phyloP scores from a whole-genome alignment of 2,797 vertebrate species.

The Pipistrellus nathusii region DNA sequence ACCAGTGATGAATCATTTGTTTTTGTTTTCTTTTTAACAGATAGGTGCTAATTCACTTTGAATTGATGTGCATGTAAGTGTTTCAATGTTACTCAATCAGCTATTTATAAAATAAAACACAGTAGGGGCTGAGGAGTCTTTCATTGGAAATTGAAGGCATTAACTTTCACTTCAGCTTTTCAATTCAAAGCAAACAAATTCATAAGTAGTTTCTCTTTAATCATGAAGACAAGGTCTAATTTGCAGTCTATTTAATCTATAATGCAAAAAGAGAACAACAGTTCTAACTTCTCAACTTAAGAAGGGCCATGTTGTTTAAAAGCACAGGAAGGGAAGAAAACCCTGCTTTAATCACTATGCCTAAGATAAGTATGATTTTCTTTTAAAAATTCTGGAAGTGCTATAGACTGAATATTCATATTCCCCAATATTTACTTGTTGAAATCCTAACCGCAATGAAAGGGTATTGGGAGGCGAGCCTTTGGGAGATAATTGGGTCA shows the following conservation, averaged over 20 bases:
- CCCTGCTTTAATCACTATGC: background rate
- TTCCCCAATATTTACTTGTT: background rate
- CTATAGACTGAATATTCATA: background rate
- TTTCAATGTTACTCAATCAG: background rate
- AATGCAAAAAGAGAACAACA: background rate
- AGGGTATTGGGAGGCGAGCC: background rate
- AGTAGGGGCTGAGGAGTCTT: background rate
- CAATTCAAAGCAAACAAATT: background rate
- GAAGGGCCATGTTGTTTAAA: background rate
- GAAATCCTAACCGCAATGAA: background rate
- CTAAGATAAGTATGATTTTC: background rate
- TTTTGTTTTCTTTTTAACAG: background rate
- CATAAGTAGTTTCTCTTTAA: background rate
- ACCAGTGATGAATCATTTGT: background rate
- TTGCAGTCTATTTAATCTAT: background rate
- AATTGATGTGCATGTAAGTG: background rate
- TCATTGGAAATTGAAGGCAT: background rate
- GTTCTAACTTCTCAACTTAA: constrained; percentile 32
- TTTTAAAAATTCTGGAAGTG: background rate
- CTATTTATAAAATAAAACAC: constrained; percentile 30
- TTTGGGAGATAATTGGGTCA: background rate
- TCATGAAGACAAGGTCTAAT: background rate
- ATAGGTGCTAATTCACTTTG: background rate
- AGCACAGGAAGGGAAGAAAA: background rate
- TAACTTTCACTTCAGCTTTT: constrained; percentile 42